Percentiles rank a stretch among this genome's conserved stretches.
These are phyloP conservation scores for Drosophila nr. fundita DNA, from an alignment of 2,888 invertebrate genomes.

Conservation along the genomic window DNA sequence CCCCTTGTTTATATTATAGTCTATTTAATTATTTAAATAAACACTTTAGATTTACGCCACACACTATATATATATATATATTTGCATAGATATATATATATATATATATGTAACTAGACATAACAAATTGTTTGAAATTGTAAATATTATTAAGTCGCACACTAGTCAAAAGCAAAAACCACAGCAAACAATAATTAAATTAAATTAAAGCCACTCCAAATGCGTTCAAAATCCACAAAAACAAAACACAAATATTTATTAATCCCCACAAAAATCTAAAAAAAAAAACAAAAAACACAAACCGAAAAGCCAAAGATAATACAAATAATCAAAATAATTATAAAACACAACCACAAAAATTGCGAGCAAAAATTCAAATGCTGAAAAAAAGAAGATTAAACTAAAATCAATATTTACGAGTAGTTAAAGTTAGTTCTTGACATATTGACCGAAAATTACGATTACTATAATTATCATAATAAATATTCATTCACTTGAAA, in stretches of 20 bases:
- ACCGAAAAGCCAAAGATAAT: constrained; percentile 75
- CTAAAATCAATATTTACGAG: constrained; percentile 17
- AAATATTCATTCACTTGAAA: constrained; percentile 43
- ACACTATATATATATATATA: constrained; percentile 25
- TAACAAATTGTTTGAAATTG: constrained; percentile 75
- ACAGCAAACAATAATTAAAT: constrained; percentile 66
- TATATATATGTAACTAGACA: constrained; percentile 42
- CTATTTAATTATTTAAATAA: constrained; percentile 56
- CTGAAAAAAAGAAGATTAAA: constrained; percentile 1
- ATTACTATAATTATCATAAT: constrained; percentile 24
- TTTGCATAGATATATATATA: constrained; percentile 33
- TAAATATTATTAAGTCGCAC: constrained; percentile 79
- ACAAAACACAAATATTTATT: constrained; percentile 53
- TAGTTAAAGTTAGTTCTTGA: constrained; percentile 49
- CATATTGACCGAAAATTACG: constrained; percentile 43
- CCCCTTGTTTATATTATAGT: constrained; percentile 51
- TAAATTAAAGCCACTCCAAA: constrained; percentile 64
- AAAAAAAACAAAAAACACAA: constrained; percentile 40
- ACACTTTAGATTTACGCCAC: constrained; percentile 8
- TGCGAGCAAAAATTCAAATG: constrained; percentile 32
- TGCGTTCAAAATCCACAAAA: constrained; percentile 55
- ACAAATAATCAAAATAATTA: constrained; percentile 60
- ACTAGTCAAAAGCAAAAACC: constrained; percentile 67
- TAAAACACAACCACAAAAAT: constrained; percentile 24
- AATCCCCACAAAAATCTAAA: constrained; percentile 47